Evolutionary conservation across 23 tunicate species (phyloP).

Genomic region (Styela plicata): DNA sequence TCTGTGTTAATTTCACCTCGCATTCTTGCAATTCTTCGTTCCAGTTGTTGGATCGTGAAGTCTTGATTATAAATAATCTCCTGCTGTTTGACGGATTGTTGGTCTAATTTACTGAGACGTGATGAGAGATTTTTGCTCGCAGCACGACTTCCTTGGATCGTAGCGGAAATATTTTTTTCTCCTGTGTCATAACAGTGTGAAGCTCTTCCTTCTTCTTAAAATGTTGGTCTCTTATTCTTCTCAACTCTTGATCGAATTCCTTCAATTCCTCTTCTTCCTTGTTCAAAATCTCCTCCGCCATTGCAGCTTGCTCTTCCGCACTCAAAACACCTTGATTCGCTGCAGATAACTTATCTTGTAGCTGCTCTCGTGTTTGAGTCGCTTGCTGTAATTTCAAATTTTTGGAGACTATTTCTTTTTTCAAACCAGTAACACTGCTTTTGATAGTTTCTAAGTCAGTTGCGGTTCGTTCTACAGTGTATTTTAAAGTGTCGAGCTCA

Average conservation of each 20-base stretch:
- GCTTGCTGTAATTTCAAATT: slow-evolving; percentile 56
- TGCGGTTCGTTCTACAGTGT: slow-evolving; percentile 92
- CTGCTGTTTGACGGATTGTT: slow-evolving; percentile 92
- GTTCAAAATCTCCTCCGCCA: slow-evolving; percentile 51
- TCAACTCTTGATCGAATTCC: slow-evolving; percentile 43
- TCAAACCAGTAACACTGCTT: slow-evolving; percentile 39
- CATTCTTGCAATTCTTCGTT: slow-evolving; percentile 81
- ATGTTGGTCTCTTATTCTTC: slow-evolving; percentile 44
- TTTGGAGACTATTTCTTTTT: slow-evolving; percentile 69
- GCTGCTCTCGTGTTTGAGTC: slow-evolving; percentile 33
- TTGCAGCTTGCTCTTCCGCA: slow-evolving; percentile 74
- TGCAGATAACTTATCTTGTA: slow-evolving; percentile 63
- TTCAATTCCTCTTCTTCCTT: slow-evolving; percentile 67
- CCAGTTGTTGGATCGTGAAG: slow-evolving; percentile 92
- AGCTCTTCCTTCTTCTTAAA: slow-evolving; percentile 79
- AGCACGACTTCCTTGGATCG: slow-evolving; percentile 93
- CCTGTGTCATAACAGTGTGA: slow-evolving; percentile 42
- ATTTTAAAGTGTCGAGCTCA: slow-evolving; percentile 88
- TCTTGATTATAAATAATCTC: slow-evolving; percentile 99
- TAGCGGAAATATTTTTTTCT: slow-evolving; percentile 83
- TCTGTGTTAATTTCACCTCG: slow-evolving; percentile 92
- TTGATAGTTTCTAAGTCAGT: slow-evolving; percentile 79
- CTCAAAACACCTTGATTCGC: slow-evolving; percentile 56
- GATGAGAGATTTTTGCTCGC: slow-evolving; percentile 82
- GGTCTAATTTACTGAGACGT: slow-evolving; percentile 89